Base-by-base conservation (phyloP, 1,140 invertebrate species). In the Hormaphis cornu region DNA sequence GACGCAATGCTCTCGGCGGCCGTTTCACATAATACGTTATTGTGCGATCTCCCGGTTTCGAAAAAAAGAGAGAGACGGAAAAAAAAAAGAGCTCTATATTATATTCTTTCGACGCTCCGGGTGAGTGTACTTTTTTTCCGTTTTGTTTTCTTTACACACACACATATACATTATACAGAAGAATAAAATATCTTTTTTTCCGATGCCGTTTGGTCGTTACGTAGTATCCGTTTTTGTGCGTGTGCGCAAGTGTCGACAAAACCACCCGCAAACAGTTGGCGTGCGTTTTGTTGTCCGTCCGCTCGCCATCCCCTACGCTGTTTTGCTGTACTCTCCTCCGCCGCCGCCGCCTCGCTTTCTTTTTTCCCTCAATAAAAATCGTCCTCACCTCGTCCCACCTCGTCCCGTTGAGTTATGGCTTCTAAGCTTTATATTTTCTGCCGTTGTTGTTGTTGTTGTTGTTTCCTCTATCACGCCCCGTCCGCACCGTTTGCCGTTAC, bases 291-390 rank as follows among this genome's bases (percentile, higher is more conserved):
- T 42, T 61, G 56, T 24, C 30, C 22, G 16, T 59, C 14, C 20
- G 14, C 6, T 14, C 48, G 16, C 14, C 16, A n/a, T n/a, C 40
- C 40, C 16, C 48, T 24, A 8, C 14, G 7, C 37, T 40, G 14
- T 40, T 40, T 40, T 40, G 7, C 9, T 28, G 22, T 3, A n/a
- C 10, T 10, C 5, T 52, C 24, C 9, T 14, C 16, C 26, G 6
- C 24, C 22, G 4, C 48, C 9, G 3, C 42, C n/a, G 7, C 18
- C 3, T 14, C 42, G 9, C 8, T 3, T 42, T 22, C 24, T 61
- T 61, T 61, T 44, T 20, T 63, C 48, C 42, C 26, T 63, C 59
- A 63, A 63, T 63, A 46, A 63, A 63, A 63, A 63, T 48, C 59
- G 59, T 42, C 24, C 42, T 63, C n/a, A n/a, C n/a, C n/a, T n/a